Percentiles rank a stretch among this genome's conserved stretches.
Evolutionary conservation across 2,888 invertebrate genomes (phyloP).

Genomic region (Hypolimnas misippus): DNA sequence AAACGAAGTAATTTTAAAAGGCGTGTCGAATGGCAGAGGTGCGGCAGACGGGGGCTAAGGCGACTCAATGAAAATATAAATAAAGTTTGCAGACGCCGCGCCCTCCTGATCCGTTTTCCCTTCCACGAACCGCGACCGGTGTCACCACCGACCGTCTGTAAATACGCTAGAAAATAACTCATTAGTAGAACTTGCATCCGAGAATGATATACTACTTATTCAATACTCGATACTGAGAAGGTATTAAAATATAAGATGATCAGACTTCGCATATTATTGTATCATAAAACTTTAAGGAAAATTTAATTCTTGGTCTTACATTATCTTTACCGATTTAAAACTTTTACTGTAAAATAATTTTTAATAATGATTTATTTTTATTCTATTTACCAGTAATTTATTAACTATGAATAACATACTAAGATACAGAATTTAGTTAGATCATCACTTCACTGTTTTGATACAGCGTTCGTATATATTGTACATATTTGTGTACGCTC

Average conservation of each 20-base stretch:
- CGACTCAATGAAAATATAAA: conserved; percentile 69
- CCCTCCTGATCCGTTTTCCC: conserved; percentile 64
- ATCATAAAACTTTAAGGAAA: no score
- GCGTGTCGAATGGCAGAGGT: conserved; percentile 42
- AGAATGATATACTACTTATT: no score
- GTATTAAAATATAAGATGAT: no score
- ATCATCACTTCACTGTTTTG: conserved; percentile 8
- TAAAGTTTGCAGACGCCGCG: conserved; percentile 60
- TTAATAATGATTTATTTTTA: no score
- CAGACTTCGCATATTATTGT: no score
- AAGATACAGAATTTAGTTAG: no score
- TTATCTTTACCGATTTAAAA: no score
- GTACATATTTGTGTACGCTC: conserved; percentile 10
- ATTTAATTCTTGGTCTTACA: no score
- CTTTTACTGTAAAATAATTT: no score
- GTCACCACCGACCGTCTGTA: conserved; percentile 24
- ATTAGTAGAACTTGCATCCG: not conserved
- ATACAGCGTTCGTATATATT: conserved; percentile 5
- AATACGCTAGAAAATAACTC: conserved; percentile 17
- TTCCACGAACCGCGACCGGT: conserved; percentile 52
- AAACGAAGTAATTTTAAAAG: conserved; percentile 10
- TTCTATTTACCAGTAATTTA: no score
- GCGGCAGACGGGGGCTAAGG: conserved; percentile 45
- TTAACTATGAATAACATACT: no score
- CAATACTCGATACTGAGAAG: no score